Base-by-base conservation (phyloP, 2,113 vertebrate genomes). In the Chunga burmeisteri region DNA sequence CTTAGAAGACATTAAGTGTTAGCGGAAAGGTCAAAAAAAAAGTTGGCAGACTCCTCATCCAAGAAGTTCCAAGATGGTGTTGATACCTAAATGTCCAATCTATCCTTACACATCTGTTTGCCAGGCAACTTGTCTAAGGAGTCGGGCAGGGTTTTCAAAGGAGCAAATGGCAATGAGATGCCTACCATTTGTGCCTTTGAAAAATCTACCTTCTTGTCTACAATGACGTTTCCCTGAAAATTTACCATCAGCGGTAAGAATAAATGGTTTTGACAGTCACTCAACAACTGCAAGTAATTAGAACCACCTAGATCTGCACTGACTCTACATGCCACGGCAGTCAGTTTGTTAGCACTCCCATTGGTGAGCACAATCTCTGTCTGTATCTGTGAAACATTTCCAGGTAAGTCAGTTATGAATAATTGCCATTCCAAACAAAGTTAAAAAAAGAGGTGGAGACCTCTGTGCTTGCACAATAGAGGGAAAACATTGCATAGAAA, bases 51-150 rank as follows among this genome's bases (percentile, higher is more conserved):
- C 91, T 95, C 55, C 50, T 93, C 88, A 93, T 90, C 65, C 49
- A 71, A 96, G 90, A 87, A 97, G 96, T 98, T 98, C 97, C 98
- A 98, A 98, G 96, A 93, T 93, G 36, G 70, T 91, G 96, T 89
- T 96, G 97, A 97, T 93, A 97, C 88, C 90, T 91, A 91, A 91
- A 56, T 91, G 80, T 96, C 58, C 79, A 62, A 88, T 86, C 93
- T 65, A 67, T 93, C 90, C 93, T 88, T 63, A 23, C 81, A 93
- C 91, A 95, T 97, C 93, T 97, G 94, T 22, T 90, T 94, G 86
- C 93, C 91, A 97, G 89, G 91, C 86, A 95, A 7, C 81, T 85
- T 85, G 46, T 94, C 89, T 88, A 2, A 80, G 81, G 81, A 66
- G 34, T 6, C 87, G 89, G 86, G 84, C 74, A 92, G 53, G 53